These are phyloP conservation scores for Aplysia californica DNA, from an alignment of 1,140 invertebrate genomes.

Conservation along the genomic window DNA sequence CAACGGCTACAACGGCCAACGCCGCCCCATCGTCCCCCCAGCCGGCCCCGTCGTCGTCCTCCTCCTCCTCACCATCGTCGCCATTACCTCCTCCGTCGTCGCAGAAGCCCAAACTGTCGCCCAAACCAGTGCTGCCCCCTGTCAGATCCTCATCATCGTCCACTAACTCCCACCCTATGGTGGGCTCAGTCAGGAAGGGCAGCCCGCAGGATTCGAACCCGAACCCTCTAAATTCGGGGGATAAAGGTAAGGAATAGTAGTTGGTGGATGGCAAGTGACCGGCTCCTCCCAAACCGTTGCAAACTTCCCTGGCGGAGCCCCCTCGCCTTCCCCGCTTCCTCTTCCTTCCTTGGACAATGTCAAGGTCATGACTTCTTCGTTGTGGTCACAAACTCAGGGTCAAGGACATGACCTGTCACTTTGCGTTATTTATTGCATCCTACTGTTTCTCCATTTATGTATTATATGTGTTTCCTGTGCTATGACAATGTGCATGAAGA, in stretches of 20 bases:
- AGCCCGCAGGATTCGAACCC: neutral
- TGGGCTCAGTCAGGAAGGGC: neutral
- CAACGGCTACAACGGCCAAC: neutral
- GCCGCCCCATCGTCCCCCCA: neutral
- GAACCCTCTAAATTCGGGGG: neutral
- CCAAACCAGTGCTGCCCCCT: constrained; percentile 10
- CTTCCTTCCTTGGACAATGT: too few species aligned
- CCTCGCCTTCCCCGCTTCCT: neutral
- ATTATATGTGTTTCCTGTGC: too few species aligned
- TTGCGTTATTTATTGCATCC: too few species aligned
- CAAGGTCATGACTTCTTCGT: too few species aligned
- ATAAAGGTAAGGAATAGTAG: neutral
- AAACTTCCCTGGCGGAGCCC: neutral
- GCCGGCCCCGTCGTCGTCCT: neutral
- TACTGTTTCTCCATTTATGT: too few species aligned
- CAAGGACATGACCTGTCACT: too few species aligned
- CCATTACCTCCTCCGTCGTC: neutral
- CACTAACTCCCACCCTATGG: too few species aligned
- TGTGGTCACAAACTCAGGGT: too few species aligned
- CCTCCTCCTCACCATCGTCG: neutral
- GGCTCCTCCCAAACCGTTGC: neutral
- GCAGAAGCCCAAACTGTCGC: constrained; percentile 14
- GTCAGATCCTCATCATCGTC: neutral
- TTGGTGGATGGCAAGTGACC: neutral
- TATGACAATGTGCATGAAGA: too few species aligned